Conservation (phyloP, 2,888 invertebrate genomes). For the Amblyjoppa proteus region DNA sequence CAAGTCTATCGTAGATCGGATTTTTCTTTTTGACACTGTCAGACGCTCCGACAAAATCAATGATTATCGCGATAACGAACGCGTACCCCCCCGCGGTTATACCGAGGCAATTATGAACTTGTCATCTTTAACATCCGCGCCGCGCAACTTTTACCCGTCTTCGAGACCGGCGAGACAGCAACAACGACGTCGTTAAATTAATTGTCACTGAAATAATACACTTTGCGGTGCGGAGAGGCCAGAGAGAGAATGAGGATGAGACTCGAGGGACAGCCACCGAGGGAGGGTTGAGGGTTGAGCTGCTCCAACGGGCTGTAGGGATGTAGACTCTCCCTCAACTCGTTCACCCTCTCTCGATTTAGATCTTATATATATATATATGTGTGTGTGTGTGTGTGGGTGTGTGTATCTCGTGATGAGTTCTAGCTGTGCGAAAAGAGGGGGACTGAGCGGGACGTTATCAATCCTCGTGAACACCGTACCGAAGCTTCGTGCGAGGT, state of each 20-base stretch:
- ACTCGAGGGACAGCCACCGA: conserved; percentile 42
- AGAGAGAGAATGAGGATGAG: conserved; percentile 43
- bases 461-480: conserved; percentile 71
- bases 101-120: conserved; percentile 19
- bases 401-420: conserved; percentile 49
- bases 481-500: conserved; percentile 58
- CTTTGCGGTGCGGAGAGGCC: conserved; percentile 30
- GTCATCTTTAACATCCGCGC: conserved; percentile 23
- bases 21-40: neutral
- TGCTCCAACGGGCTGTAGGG: neutral
- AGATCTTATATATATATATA: conserved; percentile 52
- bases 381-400: too few species aligned
- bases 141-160: conserved; percentile 19
- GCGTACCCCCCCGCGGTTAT: neutral
- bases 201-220: conserved; percentile 58
- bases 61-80: neutral
- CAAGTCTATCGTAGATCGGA: neutral
- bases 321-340: conserved; percentile 37
- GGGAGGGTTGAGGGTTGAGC: neutral
- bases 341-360: conserved; percentile 56
- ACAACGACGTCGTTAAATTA: conserved; percentile 53
- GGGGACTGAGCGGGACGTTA: conserved; percentile 68
- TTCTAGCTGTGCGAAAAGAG: conserved; percentile 19
- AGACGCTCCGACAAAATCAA: neutral
- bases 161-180: conserved; percentile 39